A percentile compares a stretch with the other conserved stretches of the same genome.
These are phyloP conservation scores for Condylura cristata DNA, from an alignment of 2,113 vertebrate genomes.

Conservation along the genomic window DNA sequence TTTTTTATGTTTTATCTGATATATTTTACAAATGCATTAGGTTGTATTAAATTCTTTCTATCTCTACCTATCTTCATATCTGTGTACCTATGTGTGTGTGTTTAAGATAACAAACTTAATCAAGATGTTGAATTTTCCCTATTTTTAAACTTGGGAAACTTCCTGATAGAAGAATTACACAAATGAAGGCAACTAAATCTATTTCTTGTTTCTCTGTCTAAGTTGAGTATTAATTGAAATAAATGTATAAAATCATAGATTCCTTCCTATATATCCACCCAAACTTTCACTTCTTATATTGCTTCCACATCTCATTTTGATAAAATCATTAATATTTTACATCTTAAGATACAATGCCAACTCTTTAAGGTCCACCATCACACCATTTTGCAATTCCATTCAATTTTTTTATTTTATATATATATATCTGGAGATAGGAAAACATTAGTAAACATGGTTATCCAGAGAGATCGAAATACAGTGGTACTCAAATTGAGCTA, in stretches of 20 bases:
- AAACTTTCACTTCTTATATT: not conserved
- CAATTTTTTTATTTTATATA: too few relatives aligned
- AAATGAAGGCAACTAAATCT: not conserved
- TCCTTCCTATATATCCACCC: not conserved
- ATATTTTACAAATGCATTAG: not conserved
- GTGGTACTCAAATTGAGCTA: too few relatives aligned
- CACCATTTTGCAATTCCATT: not conserved
- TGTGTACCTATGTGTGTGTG: not conserved
- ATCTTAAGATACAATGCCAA: not conserved
- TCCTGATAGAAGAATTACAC: not conserved
- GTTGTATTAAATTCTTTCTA: not conserved
- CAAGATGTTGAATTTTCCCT: not conserved
- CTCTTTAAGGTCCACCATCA: not conserved
- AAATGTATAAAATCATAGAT: not conserved
- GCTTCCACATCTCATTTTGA: not conserved
- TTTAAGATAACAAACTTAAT: not conserved
- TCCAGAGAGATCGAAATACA: not conserved
- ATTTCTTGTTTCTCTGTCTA: not conserved
- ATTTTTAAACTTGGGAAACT: not conserved
- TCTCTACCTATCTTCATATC: not conserved
- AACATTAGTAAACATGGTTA: not conserved
- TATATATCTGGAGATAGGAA: not conserved
- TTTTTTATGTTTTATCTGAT: not conserved
- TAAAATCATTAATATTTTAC: slow-evolving; percentile 9
- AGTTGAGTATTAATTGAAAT: slow-evolving; percentile 19